These are phyloP conservation scores for Andrena flavipes DNA, from an alignment of 2,888 invertebrate genomes.

Conservation along the genomic window DNA sequence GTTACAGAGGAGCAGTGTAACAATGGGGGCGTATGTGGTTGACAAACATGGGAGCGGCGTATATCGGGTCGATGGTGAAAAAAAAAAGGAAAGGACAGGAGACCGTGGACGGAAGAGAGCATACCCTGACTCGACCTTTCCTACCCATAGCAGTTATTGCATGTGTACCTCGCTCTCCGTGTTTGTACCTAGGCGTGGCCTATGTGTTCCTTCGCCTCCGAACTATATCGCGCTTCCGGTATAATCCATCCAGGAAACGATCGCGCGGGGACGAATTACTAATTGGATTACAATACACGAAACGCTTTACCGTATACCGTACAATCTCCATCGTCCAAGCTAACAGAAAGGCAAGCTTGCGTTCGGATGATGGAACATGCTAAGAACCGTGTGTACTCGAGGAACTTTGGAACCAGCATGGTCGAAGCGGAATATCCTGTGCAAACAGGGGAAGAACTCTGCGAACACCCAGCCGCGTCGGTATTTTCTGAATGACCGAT, in stretches of 20 bases:
- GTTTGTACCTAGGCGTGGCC: constrained; percentile 63
- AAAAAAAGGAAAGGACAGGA: constrained; percentile 47
- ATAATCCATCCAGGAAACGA: constrained; percentile 40
- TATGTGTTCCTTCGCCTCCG: constrained; percentile 51
- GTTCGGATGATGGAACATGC: too few relatives aligned
- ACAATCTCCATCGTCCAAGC: too few relatives aligned
- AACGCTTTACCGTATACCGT: background rate
- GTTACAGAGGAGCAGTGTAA: constrained; percentile 50
- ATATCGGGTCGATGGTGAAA: constrained; percentile 65
- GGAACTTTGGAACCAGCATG: too few relatives aligned
- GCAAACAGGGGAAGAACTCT: too few relatives aligned
- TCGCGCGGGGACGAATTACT: background rate
- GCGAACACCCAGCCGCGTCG: background rate
- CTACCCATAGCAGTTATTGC: constrained; percentile 42
- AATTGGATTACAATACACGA: background rate
- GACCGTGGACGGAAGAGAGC: constrained; percentile 40
- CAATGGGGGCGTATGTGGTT: constrained; percentile 67
- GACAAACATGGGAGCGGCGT: constrained; percentile 77
- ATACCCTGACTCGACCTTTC: constrained; percentile 59
- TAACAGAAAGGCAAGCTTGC: too few relatives aligned
- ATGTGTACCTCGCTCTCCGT: constrained; percentile 52
- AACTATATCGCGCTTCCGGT: constrained; percentile 59
- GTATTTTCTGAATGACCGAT: background rate
- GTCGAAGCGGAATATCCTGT: too few relatives aligned
- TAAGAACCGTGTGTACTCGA: too few relatives aligned